phyloP scores from a whole-genome alignment of 1,140 invertebrate genomes.

The Saxidomus purpurata region DNA sequence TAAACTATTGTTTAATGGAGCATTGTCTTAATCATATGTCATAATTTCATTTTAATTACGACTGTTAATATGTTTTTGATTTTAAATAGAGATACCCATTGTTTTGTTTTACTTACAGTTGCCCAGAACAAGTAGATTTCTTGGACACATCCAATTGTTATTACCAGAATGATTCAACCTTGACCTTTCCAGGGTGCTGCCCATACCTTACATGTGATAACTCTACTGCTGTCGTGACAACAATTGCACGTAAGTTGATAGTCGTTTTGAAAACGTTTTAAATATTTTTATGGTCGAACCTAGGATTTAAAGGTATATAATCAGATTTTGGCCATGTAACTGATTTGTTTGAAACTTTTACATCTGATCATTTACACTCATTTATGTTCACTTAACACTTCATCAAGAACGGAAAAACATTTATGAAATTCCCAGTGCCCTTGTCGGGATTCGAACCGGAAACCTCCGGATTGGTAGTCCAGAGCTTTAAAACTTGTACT shows the following conservation, averaged over 20 bases:
- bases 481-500: too few species aligned
- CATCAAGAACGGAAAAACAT: too few species aligned
- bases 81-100: too few species aligned
- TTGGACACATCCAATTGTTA: constrained; percentile 25
- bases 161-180: neutral
- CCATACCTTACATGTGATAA: constrained; percentile 16
- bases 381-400: too few species aligned
- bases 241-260: constrained; percentile 6
- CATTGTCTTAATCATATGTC: too few species aligned
- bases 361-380: neutral
- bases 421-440: too few species aligned
- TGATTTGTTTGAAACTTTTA: neutral
- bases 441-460: too few species aligned
- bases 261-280: neutral
- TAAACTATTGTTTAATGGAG: too few species aligned
- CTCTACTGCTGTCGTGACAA: neutral
- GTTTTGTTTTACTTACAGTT: constrained; percentile 30
- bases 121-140: neutral
- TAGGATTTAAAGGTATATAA: neutral
- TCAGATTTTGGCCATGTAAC: neutral
- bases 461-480: too few species aligned
- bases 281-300: neutral
- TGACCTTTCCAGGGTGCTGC: constrained; percentile 38
- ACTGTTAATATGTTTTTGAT: too few species aligned
- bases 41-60: too few species aligned